Conservation (phyloP, 2,113 vertebrate genomes). For the Rhynchomys soricoides region DNA sequence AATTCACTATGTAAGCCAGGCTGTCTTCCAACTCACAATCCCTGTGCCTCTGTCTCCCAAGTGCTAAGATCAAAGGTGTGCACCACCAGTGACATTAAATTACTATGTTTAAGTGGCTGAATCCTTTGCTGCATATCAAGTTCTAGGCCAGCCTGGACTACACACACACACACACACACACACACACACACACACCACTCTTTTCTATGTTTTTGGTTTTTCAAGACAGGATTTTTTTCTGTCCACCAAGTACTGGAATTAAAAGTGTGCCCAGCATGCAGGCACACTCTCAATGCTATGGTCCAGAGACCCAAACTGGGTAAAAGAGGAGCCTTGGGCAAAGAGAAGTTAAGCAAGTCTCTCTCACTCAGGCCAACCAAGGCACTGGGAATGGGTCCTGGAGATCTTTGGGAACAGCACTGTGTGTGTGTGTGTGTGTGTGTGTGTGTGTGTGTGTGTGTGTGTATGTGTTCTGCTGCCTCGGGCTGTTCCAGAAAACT, state of each 20-base stretch:
- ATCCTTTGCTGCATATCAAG: not conserved
- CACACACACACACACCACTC: no score
- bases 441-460: no score
- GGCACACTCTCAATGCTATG: not conserved
- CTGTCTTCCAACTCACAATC: not conserved
- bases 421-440: no score
- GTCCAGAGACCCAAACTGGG: not conserved
- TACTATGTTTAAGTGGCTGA: not conserved
- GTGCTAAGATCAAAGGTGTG: not conserved
- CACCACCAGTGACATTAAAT: not conserved
- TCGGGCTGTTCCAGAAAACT: not conserved
- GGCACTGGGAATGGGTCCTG: rapidly evolving
- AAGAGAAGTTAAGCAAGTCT: no score
- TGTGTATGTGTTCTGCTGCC: not conserved
- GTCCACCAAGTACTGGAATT: no score
- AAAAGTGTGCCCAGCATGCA: no score
- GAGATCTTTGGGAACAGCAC: not conserved
- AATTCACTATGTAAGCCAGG: not conserved
- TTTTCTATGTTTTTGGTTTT: no score
- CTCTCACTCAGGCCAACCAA: rapidly evolving
- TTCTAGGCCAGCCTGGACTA: not conserved
- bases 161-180: not conserved
- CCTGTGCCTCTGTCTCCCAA: not conserved
- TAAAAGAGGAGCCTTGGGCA: not conserved
- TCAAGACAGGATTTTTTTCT: no score